Conservation (phyloP, 2,888 invertebrate species). For the Pammene aurita region DNA sequence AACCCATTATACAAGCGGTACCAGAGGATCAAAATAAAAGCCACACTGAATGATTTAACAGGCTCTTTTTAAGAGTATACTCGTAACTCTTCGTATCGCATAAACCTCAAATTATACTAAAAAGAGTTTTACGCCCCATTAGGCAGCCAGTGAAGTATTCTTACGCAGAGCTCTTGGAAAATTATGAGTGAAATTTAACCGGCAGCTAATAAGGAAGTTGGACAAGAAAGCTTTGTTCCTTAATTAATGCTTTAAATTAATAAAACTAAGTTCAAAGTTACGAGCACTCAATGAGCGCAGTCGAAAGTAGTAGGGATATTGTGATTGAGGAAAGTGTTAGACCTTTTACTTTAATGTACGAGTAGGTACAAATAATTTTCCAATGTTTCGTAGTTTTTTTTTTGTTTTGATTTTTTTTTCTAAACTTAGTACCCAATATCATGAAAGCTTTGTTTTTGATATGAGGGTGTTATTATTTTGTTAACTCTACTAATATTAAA, state of each 20-base stretch:
- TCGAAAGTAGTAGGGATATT: slow-evolving; percentile 2
- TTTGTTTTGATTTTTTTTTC: neutral
- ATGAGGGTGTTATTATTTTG: too few relatives aligned
- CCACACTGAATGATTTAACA: neutral
- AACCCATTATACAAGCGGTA: too few relatives aligned
- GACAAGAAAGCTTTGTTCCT: slow-evolving; percentile 36
- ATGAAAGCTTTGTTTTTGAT: too few relatives aligned
- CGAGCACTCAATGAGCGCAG: slow-evolving; percentile 36
- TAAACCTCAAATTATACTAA: slow-evolving; percentile 8
- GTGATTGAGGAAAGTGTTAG: neutral
- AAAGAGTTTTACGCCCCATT: slow-evolving; percentile 20
- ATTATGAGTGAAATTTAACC: slow-evolving; percentile 33
- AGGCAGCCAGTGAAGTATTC: slow-evolving; percentile 20
- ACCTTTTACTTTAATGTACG: neutral
- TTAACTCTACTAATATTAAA: too few relatives aligned
- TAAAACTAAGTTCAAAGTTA: slow-evolving; percentile 39
- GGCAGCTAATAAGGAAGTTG: slow-evolving; percentile 40
- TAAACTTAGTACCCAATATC: too few relatives aligned
- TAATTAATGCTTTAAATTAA: slow-evolving; percentile 40
- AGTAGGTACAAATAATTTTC: too few relatives aligned
- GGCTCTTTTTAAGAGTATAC: neutral
- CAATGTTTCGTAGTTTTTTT: neutral
- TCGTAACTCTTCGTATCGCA: neutral
- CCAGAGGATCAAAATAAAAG: neutral
- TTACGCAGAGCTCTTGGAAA: slow-evolving; percentile 26